These are phyloP conservation scores for Alosa alosa DNA, from an alignment of 2,113 vertebrate genomes.

Conservation along the genomic window DNA sequence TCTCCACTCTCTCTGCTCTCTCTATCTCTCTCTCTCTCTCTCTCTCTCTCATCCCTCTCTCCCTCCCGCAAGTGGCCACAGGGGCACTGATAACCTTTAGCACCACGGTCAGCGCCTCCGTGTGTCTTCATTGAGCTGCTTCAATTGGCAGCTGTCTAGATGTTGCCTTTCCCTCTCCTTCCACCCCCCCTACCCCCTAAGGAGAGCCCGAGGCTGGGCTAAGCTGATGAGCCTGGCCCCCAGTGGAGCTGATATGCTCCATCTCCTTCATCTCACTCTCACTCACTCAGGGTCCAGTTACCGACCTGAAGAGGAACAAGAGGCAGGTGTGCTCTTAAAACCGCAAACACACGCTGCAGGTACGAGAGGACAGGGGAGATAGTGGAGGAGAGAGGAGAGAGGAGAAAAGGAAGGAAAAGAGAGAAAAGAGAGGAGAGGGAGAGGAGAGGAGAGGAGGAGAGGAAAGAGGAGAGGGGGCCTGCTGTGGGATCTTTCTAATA, in stretches of 20 bases:
- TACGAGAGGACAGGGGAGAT: not conserved
- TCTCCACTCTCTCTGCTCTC: not conserved
- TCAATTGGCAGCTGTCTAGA: constrained; percentile 54
- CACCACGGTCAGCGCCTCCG: constrained; percentile 41
- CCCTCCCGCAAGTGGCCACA: not conserved
- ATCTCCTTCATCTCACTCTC: too few species aligned
- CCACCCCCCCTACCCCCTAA: not conserved
- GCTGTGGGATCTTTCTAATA: too few species aligned
- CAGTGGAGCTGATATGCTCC: too few species aligned
- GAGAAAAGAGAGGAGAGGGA: too few species aligned
- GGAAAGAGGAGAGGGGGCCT: too few species aligned
- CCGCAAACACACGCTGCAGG: not conserved
- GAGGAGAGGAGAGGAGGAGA: too few species aligned
- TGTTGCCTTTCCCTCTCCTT: not conserved
- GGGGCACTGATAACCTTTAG: constrained; percentile 62
- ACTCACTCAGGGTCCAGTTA: not conserved
- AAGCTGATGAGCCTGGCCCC: not conserved
- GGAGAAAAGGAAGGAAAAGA: too few species aligned
- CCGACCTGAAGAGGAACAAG: not conserved
- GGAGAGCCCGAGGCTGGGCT: not conserved
- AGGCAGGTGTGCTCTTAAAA: too few species aligned
- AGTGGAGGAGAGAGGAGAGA: too few species aligned
- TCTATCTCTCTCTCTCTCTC: not conserved
- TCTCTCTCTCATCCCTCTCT: not conserved
- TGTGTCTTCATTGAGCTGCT: constrained; percentile 52